A percentile compares a stretch with the other conserved stretches of the same genome.
These are phyloP conservation scores for Nudaria mundana DNA, from an alignment of 2,888 invertebrate species.

Conservation along the genomic window DNA sequence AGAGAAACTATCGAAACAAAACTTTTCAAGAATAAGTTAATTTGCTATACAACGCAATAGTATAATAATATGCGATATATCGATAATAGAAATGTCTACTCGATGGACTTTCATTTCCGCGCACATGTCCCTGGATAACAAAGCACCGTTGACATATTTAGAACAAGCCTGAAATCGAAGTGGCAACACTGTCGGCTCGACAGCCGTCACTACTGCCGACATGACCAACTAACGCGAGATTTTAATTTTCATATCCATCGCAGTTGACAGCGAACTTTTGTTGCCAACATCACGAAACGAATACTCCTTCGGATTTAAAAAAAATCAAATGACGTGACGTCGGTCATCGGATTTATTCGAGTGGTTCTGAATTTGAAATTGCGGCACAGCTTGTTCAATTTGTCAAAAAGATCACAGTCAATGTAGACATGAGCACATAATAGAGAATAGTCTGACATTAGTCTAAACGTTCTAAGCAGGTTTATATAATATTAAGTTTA, in stretches of 20 bases:
- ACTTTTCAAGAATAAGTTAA: slow-evolving; percentile 32
- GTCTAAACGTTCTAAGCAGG: too few relatives aligned
- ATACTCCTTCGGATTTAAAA: slow-evolving; percentile 60
- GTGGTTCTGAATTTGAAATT: slow-evolving; percentile 61
- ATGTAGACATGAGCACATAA: too few relatives aligned
- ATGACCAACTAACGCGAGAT: slow-evolving; percentile 64
- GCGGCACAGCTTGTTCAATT: slow-evolving; percentile 24
- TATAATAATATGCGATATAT: slow-evolving; percentile 64
- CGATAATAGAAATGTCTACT: slow-evolving; percentile 70
- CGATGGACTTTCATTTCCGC: slow-evolving; percentile 79
- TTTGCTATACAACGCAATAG: slow-evolving; percentile 36
- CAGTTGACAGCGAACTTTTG: slow-evolving; percentile 56
- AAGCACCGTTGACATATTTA: slow-evolving; percentile 80
- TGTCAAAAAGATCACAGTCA: too few relatives aligned
- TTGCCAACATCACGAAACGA: slow-evolving; percentile 62
- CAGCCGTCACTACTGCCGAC: slow-evolving; percentile 68
- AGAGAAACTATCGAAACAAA: background rate
- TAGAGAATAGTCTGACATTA: too few relatives aligned
- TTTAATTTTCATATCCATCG: slow-evolving; percentile 79
- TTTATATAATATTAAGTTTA: too few relatives aligned
- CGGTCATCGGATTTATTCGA: slow-evolving; percentile 45
- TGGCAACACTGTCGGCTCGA: slow-evolving; percentile 53
- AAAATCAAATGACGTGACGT: slow-evolving; percentile 65
- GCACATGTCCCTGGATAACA: slow-evolving; percentile 74
- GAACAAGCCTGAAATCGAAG: slow-evolving; percentile 80